Base-by-base conservation (phyloP, 1,140 invertebrate species). In the Archivesica marissinica region DNA sequence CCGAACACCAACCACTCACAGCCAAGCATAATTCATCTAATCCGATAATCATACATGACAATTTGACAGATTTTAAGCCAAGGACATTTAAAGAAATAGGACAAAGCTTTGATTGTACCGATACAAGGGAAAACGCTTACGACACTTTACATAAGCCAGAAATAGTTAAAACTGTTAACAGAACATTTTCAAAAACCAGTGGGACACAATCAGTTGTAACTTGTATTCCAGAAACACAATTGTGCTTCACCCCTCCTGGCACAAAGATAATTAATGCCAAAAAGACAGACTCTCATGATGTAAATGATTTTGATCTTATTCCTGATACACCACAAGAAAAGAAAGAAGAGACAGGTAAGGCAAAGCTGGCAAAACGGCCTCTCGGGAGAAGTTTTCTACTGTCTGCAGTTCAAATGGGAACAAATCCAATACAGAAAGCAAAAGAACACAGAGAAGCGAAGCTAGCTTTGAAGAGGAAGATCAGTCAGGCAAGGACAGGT, bases 381-480 rank as follows among this genome's bases (percentile, higher is more conserved):
- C 30, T 82, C 13, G 80, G 41, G 44, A 39, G 80, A 44, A 82
- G 80, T 82, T 82, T 82, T 56, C 30, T 82, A 3, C 80, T 82
- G 20, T 72, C 80, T 33, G 23, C 80, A 35, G 15, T 23, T 15
- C 52, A 74, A 41, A 52, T 82, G 23, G 54, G 44, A 9, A 38
- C 80, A 50, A 82, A 82, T 82, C 80, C 80, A 0, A 82, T 82
- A 54, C 66, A 82, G 64, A 47, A 82, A 70, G 80, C 80, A 3
- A 82, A 82, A 39, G 80, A 82, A 28, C 47, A 82, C 54, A 50
- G 68, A 30, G 44, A 74, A 54, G 80, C 66, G 23, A 82, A 82
- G 25, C 23, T 74, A 33, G 80, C 64, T 3, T n/a, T 82, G 35
- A 82, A 82, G 54, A 72, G 41, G 33, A 72, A 82, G 35, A 25